phyloP scores from a whole-genome alignment of 53 echinoderm and acorn worm species.

The Echinarachnius parma region DNA sequence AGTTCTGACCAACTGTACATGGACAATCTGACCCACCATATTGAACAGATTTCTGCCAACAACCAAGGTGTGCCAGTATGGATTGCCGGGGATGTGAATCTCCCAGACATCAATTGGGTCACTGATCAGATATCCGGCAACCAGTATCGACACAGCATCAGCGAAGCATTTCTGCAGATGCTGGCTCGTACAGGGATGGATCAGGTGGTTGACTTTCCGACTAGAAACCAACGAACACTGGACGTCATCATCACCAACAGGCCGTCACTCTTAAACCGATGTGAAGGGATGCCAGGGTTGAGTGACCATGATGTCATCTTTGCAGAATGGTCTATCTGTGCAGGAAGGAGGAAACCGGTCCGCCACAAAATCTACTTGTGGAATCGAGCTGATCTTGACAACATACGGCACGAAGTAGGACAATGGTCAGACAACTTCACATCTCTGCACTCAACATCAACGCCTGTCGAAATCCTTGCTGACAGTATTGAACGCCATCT shows the following conservation, averaged over 20 bases:
- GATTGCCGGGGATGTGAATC: conserved; percentile 37
- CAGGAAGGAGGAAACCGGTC: no score
- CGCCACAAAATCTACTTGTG: no score
- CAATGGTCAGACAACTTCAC: no score
- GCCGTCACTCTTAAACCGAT: conserved; percentile 8
- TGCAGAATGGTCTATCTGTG: not conserved
- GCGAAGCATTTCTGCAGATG: no score
- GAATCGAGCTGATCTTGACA: no score
- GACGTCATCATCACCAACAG: conserved; percentile 32
- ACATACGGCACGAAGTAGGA: no score
- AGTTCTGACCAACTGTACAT: conserved; percentile 25
- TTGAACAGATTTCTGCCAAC: not conserved
- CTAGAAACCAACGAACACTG: conserved; percentile 36
- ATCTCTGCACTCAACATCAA: no score
- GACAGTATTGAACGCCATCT: no score
- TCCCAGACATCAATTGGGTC: conserved; percentile 48
- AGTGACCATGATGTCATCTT: conserved; percentile 30
- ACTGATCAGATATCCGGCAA: conserved; percentile 9
- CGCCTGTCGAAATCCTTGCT: no score
- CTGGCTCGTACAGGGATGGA: conserved; percentile 26
- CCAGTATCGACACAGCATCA: no score
- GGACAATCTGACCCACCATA: conserved; percentile 6
- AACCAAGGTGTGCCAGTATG: conserved; percentile 4
- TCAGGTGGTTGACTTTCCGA: conserved; percentile 45
- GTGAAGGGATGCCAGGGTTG: conserved; percentile 13